A percentile compares a stretch with the other conserved stretches of the same genome.
Evolutionary conservation across 2,113 vertebrate species (phyloP).

Genomic region (Cinclus mexicanus): DNA sequence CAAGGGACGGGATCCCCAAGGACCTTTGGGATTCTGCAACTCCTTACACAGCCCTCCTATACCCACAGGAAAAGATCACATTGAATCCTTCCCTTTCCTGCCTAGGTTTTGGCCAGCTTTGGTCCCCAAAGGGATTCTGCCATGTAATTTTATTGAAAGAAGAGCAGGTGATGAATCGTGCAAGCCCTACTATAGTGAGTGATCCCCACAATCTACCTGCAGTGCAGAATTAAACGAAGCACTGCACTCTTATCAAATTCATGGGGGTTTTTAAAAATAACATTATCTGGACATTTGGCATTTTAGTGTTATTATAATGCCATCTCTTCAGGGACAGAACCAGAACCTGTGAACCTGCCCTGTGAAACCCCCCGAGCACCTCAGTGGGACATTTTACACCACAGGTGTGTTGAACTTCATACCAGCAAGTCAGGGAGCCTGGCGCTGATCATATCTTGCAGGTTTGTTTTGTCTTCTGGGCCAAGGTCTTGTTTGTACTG

Average conservation of each 20-base stretch:
- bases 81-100: background rate
- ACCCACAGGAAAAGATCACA: background rate
- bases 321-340: background rate
- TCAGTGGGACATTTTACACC: background rate
- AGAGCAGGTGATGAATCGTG: background rate
- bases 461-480: conserved; percentile 89
- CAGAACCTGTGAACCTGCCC: background rate
- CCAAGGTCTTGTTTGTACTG: conserved; percentile 87
- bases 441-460: conserved; percentile 82
- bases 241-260: background rate
- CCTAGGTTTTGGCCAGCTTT: background rate
- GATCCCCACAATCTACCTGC: background rate
- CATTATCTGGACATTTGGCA: background rate
- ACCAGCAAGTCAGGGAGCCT: conserved; percentile 86
- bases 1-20: background rate
- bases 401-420: conserved; percentile 48
- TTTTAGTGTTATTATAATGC: background rate
- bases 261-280: background rate
- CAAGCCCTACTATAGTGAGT: background rate
- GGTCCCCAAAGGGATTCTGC: background rate
- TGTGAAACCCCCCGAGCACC: background rate
- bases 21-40: background rate
- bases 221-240: background rate
- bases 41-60: background rate
- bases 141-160: background rate